A percentile compares a stretch with the other conserved stretches of the same genome.
Conservation (phyloP, 2,797 vertebrate genomes). For the Falco naumanni region DNA sequence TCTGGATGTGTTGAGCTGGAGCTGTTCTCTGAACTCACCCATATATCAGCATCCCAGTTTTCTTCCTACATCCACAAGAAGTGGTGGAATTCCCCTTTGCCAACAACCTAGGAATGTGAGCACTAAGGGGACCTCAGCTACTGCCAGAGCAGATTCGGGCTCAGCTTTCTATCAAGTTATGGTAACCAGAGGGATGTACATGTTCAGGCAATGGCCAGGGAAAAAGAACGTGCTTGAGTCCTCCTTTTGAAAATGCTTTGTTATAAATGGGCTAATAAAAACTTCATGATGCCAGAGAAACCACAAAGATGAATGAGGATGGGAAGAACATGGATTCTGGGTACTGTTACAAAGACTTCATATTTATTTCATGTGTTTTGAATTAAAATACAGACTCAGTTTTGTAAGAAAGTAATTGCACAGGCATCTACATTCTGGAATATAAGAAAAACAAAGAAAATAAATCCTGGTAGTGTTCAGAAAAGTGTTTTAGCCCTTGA, state of each 20-base stretch:
- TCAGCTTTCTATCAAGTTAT: not conserved
- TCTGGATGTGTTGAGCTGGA: fast-evolving
- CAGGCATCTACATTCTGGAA: not conserved
- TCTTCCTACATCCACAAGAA: not conserved
- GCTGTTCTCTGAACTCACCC: not conserved
- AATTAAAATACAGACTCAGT: not conserved
- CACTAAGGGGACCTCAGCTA: not conserved
- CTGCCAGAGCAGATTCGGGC: not conserved
- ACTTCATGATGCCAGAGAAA: not conserved
- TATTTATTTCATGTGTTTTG: not conserved
- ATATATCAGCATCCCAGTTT: not conserved
- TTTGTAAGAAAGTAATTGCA: not conserved
- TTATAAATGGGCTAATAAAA: not conserved
- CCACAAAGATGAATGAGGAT: not conserved
- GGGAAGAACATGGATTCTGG: not conserved
- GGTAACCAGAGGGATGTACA: not conserved
- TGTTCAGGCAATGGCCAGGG: not conserved
- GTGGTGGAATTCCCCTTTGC: not conserved
- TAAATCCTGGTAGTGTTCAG: not conserved
- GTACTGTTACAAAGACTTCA: not conserved
- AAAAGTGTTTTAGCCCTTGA: not conserved
- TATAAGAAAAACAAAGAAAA: not conserved
- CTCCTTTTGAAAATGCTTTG: not conserved
- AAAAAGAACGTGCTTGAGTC: not conserved
- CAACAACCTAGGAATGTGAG: not conserved